Evolutionary conservation across 2,113 vertebrate species (phyloP).

Genomic region (Microcebus jonahi): DNA sequence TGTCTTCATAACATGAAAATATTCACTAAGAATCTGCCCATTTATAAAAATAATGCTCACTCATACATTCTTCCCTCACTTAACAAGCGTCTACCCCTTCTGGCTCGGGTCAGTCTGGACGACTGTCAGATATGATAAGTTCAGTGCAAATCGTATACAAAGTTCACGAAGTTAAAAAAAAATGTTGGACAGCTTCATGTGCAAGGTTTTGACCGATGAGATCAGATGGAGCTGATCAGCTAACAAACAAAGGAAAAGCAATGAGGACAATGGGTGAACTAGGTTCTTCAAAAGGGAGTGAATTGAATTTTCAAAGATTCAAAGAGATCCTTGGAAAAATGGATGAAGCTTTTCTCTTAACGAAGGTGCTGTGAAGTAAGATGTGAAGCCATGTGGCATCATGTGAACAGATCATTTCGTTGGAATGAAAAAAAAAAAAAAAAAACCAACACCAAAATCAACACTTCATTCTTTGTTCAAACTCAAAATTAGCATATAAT

Average conservation of each 20-base stretch:
- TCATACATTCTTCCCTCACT: background rate
- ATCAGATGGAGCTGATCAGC: background rate
- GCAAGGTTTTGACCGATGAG: background rate
- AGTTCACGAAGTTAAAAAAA: slow-evolving; percentile 8
- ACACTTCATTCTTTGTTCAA: slow-evolving; percentile 34
- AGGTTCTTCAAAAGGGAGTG: background rate
- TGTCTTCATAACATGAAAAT: slow-evolving; percentile 30
- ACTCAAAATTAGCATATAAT: slow-evolving; percentile 8
- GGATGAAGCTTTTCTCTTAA: background rate
- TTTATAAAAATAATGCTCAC: slow-evolving; percentile 49
- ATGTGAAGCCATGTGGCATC: background rate
- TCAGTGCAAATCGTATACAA: background rate
- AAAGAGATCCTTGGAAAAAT: slow-evolving; percentile 21
- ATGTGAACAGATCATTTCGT: background rate
- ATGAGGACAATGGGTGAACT: background rate
- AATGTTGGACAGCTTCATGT: background rate
- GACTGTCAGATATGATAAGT: background rate
- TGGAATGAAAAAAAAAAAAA: background rate
- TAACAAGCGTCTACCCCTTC: background rate
- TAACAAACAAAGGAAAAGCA: slow-evolving; percentile 14
- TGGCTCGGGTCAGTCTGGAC: background rate
- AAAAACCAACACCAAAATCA: background rate
- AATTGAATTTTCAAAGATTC: background rate
- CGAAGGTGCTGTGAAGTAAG: background rate
- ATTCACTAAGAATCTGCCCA: slow-evolving; percentile 9